Evolutionary conservation across 2,113 vertebrate species (phyloP).

Genomic region (Apodemus sylvaticus): DNA sequence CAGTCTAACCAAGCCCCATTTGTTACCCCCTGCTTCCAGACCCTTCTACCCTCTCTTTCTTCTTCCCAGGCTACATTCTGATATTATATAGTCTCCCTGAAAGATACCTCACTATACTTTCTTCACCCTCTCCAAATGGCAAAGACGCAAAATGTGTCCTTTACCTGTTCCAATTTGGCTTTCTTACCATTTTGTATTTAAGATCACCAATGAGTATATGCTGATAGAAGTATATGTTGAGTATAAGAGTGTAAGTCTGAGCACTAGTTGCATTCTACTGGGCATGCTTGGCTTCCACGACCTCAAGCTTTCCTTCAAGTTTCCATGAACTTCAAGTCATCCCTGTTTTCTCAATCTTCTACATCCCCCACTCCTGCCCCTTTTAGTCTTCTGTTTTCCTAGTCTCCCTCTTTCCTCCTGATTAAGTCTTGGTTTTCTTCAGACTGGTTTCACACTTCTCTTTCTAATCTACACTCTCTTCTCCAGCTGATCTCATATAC

Average conservation of each 20-base stretch:
- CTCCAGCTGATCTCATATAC: not conserved
- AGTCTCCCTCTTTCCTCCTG: not conserved
- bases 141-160: not conserved
- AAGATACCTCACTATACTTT: not conserved
- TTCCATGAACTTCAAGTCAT: not conserved
- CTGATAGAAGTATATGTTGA: not conserved
- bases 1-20: not conserved
- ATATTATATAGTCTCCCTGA: not conserved
- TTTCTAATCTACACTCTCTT: not conserved
- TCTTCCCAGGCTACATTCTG: not conserved
- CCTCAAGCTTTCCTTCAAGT: not conserved
- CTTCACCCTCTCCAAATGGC: not conserved
- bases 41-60: not conserved
- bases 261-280: not conserved
- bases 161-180: not conserved
- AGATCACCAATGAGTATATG: not conserved
- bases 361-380: not conserved
- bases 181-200: not conserved
- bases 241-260: not conserved
- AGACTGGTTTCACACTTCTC: not conserved
- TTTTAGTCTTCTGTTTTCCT: not conserved
- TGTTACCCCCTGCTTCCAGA: not conserved
- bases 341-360: not conserved
- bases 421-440: constrained; percentile 13
- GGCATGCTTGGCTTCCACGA: not conserved